Evolutionary conservation across 2,888 invertebrate genomes (phyloP).

Genomic region (Autographa gamma): DNA sequence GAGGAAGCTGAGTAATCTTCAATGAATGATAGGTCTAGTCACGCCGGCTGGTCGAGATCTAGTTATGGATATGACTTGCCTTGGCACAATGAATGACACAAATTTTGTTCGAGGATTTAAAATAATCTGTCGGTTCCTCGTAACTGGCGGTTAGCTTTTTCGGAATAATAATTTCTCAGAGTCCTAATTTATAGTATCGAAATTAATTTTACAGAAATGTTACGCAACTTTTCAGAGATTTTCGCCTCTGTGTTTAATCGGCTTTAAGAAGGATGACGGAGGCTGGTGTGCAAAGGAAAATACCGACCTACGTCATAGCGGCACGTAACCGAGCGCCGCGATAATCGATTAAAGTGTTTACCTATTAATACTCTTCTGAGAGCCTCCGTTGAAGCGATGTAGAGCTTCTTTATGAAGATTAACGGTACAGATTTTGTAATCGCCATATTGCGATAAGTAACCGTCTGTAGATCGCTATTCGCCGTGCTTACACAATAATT

Average conservation of each 20-base stretch:
- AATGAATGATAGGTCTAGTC: conserved; percentile 35
- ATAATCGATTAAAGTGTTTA: not conserved
- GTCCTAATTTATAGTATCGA: not conserved
- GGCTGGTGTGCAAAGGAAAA: not conserved
- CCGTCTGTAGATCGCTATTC: conserved; percentile 10
- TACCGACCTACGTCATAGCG: not conserved
- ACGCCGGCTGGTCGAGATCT: conserved; percentile 17
- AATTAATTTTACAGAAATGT: not conserved
- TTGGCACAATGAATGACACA: conserved; percentile 25
- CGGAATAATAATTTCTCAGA: not conserved
- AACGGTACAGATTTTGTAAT: conserved; percentile 15
- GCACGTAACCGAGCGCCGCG: not conserved
- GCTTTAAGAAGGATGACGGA: not conserved
- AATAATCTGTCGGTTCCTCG: not conserved
- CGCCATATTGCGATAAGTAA: conserved; percentile 25
- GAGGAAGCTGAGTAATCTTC: conserved; percentile 57
- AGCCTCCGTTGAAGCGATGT: not conserved
- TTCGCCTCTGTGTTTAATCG: not conserved
- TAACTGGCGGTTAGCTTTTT: not conserved
- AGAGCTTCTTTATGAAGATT: conserved; percentile 13
- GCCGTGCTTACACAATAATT: conserved; percentile 17
- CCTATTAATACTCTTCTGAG: conserved; percentile 2
- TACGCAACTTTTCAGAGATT: not conserved
- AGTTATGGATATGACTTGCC: conserved; percentile 20
- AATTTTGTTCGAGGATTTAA: conserved; percentile 1